Base-by-base conservation (phyloP, 2,888 invertebrate genomes). In the Tetanocera ferruginea region DNA sequence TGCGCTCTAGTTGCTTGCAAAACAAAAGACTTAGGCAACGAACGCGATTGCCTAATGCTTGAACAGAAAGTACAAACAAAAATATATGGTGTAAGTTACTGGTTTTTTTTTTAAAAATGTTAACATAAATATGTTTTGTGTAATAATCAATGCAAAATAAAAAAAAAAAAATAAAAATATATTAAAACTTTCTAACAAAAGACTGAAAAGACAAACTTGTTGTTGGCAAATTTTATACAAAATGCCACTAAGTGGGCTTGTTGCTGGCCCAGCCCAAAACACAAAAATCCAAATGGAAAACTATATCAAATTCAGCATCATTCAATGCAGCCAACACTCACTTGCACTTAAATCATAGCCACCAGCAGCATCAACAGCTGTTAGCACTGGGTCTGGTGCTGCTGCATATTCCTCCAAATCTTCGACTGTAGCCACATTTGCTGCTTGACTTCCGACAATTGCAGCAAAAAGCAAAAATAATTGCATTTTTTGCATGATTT, bases 381-480 rank as follows among this genome's bases (percentile, higher is more conserved):
- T 25, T 51, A 78, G 37, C 37, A 49, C 70, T 57, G 52, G 55
- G 51, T 52, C 57, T 3, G 78, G 37, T 60, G 64, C 72, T 3
- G 70, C 76, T 51, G 75, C 66, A 19, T 78, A 60, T 34, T 69
- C 74, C 43, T 69, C 78, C 23, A 73, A 76, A 28, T 75, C 73
- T 17, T 66, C 76, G 43, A 62, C 73, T 55, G 60, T 51, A 17
- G 74, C 71, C 11, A 43, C 11, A 43, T 43, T 78, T 80, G 79
- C 79, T 79, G 79, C 81, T 31, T 28, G 82, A 87, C 87, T 87
- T 86, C 88, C 87, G 86, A 87, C 83, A 85, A 82, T 81, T 81
- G 84, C 80, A 77, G 83, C 81, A 77, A 81, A 85, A 81, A 84
- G 82, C 81, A 84, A 80, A 82, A 84, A 78, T 79, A 80, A 81